phyloP scores from a whole-genome alignment of 2,113 vertebrate species.

The Elaphurus davidianus region DNA sequence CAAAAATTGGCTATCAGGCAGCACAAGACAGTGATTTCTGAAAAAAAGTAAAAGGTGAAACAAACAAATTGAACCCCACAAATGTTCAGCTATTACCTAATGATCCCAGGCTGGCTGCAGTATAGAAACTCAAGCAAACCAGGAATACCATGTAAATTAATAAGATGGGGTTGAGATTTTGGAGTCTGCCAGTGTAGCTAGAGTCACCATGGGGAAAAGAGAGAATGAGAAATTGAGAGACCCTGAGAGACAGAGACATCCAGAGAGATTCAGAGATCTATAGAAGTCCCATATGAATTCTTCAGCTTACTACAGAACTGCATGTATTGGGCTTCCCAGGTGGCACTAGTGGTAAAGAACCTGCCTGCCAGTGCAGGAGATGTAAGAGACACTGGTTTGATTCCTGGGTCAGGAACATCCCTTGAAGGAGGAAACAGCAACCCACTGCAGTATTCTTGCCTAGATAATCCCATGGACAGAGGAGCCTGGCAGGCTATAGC shows the following conservation, averaged over 20 bases:
- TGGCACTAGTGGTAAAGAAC: not conserved
- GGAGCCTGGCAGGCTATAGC: too few species aligned
- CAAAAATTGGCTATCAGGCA: not conserved
- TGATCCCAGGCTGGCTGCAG: not conserved
- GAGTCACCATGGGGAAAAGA: not conserved
- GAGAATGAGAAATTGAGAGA: not conserved
- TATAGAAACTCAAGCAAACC: not conserved
- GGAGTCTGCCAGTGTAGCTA: not conserved
- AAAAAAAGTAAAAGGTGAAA: not conserved
- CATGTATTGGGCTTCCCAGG: not conserved
- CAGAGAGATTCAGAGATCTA: not conserved
- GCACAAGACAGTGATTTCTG: not conserved
- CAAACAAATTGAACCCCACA: not conserved
- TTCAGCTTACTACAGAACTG: not conserved
- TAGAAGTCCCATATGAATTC: not conserved
- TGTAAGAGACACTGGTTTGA: too few species aligned
- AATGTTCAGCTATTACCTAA: not conserved
- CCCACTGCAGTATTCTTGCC: too few species aligned
- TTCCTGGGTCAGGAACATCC: too few species aligned
- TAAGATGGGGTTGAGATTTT: not conserved
- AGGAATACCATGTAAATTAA: not conserved
- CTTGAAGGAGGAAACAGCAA: too few species aligned
- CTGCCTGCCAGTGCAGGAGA: too few species aligned
- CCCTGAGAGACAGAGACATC: not conserved
- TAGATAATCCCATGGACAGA: too few species aligned